Conservation (phyloP, 1,140 invertebrate genomes). For the Drosophila nikananu region DNA sequence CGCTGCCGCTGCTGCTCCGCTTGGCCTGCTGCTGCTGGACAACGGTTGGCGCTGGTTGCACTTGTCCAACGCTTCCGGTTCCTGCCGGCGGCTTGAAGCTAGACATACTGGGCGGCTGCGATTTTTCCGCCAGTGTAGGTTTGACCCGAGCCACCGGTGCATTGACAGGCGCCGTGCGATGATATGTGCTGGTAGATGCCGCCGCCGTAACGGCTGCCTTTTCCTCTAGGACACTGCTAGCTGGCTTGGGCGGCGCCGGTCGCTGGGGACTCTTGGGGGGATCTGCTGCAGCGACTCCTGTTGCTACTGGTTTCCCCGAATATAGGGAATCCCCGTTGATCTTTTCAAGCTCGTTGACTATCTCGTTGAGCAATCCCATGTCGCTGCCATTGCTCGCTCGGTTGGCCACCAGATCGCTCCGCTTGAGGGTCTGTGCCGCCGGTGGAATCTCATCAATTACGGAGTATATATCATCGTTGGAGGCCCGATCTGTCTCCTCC, state of each 20-base stretch:
- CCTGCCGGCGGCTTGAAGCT: slow-evolving; percentile 77
- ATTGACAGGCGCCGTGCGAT: slow-evolving; percentile 90
- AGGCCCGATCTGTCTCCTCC: slow-evolving; percentile 85
- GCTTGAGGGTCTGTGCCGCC: slow-evolving; percentile 77
- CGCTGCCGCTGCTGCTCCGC: slow-evolving; percentile 21
- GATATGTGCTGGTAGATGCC: slow-evolving; percentile 88
- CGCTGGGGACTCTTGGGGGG: slow-evolving; percentile 58
- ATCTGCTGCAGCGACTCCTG: slow-evolving; percentile 54
- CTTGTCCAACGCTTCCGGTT: slow-evolving; percentile 17
- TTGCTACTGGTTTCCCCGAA: slow-evolving; percentile 87
- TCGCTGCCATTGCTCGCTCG: slow-evolving; percentile 86
- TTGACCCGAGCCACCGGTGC: slow-evolving; percentile 88
- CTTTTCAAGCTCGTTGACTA: slow-evolving; percentile 94
- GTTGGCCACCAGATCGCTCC: slow-evolving; percentile 75
- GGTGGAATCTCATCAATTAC: slow-evolving; percentile 91
- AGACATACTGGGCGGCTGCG: slow-evolving; percentile 74
- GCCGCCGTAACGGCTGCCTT: slow-evolving; percentile 45
- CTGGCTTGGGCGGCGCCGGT: slow-evolving; percentile 80
- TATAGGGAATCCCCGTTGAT: slow-evolving; percentile 94
- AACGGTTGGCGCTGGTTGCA: slow-evolving; percentile 26
- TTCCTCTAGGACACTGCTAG: slow-evolving; percentile 47
- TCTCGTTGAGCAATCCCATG: slow-evolving; percentile 92
- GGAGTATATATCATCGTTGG: slow-evolving; percentile 92
- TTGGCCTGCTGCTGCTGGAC: slow-evolving; percentile 29
- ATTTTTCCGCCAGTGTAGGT: slow-evolving; percentile 87